Evolutionary conservation across 35 echinoderm and acorn worm species (phyloP), one percentile per base, ranked within the genome.

Genomic region (Ptychodera flava): DNA sequence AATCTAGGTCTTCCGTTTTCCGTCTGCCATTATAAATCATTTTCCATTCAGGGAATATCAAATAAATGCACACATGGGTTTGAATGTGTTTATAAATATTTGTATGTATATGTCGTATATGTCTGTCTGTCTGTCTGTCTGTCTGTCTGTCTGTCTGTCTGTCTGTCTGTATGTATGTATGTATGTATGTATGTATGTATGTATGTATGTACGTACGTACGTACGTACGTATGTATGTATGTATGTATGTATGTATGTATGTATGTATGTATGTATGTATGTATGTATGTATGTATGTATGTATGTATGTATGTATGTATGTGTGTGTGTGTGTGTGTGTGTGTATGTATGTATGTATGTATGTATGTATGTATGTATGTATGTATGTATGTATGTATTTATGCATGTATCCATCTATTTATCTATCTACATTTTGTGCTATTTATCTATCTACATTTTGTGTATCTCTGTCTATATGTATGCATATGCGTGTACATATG

Each of bases 351-450:
- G 45, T 64, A 64, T 64, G 45, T 64, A 64, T 64, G 45, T 64
- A 64, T 64, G 45, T 64, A 64, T 64, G 45, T 64, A 64, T 64
- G 45, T 64, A 64, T 64, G 45, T 64, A 64, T 64, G 45, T 64
- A 64, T 64, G 45, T 64, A 22, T 64, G 45, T 64, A 64, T 64
- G 45, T 64, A 22, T 64, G 45, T 64, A 22, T 64, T 6, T 64
- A 22, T 64, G 45, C 22, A 64, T 64, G 45, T 64, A 64, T 64
- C n/a, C n/a, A n/a, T n/a, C n/a, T n/a, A n/a, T n/a, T n/a, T n/a
- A n/a, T n/a, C n/a, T n/a, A n/a, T n/a, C n/a, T n/a, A n/a, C n/a
- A n/a, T n/a, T n/a, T n/a, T n/a, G n/a, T n/a, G n/a, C n/a, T n/a
- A n/a, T n/a, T n/a, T n/a, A n/a, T n/a, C n/a, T n/a, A n/a, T n/a